Percentiles rank a stretch among this genome's conserved stretches.
These are phyloP conservation scores for Notocelia uddmanniana DNA, from an alignment of 2,888 invertebrate species.

Conservation along the genomic window DNA sequence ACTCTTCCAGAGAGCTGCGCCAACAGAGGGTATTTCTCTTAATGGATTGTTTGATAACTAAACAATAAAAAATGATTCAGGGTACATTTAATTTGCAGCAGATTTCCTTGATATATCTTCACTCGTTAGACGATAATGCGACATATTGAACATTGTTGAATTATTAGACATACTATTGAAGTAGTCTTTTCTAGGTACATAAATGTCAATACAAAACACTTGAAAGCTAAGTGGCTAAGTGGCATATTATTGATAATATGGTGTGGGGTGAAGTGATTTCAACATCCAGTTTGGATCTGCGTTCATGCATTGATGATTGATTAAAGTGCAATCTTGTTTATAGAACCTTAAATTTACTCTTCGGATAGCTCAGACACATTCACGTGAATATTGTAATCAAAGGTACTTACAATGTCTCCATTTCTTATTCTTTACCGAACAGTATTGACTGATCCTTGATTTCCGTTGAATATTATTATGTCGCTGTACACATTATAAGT, in stretches of 20 bases:
- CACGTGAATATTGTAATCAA: too few relatives aligned
- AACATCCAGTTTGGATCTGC: conserved; percentile 1
- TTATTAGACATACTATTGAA: neutral
- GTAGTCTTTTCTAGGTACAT: neutral
- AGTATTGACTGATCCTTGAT: neutral
- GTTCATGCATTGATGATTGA: neutral
- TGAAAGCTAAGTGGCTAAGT: conserved; percentile 2
- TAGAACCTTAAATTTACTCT: too few relatives aligned
- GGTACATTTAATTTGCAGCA: too few relatives aligned
- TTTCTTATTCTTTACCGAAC: too few relatives aligned
- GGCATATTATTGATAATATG: neutral
- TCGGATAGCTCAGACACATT: too few relatives aligned
- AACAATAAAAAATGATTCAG: neutral
- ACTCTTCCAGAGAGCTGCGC: neutral
- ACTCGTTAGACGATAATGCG: neutral
- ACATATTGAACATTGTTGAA: neutral
- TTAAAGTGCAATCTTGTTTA: neutral
- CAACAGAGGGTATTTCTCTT: neutral
- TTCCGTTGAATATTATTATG: neutral
- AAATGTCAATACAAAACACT: conserved; percentile 11
- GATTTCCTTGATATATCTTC: neutral
- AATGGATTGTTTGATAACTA: neutral
- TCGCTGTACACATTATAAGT: too few relatives aligned
- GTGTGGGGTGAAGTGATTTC: neutral
- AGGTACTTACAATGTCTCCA: too few relatives aligned